These are phyloP conservation scores for Folsomia manolachei DNA, from an alignment of 2,888 invertebrate genomes.

Conservation along the genomic window DNA sequence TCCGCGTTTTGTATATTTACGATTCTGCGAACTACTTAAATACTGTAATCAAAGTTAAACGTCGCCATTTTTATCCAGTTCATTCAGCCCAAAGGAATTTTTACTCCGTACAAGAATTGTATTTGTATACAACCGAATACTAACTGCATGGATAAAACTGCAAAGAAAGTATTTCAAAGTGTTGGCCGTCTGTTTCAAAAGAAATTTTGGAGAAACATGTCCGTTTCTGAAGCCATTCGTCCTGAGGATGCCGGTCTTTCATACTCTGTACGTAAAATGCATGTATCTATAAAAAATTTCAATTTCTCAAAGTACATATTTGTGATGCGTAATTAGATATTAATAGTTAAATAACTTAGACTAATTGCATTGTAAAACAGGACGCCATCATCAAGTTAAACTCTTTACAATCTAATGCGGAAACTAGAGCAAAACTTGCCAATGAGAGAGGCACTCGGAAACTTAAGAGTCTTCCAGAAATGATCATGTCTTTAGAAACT, in stretches of 20 bases:
- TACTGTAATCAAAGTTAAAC: too few relatives aligned
- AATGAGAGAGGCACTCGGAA: constrained; percentile 24
- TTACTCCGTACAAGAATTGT: background rate
- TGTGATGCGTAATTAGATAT: background rate
- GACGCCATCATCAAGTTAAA: constrained; percentile 69
- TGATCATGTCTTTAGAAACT: constrained; percentile 53
- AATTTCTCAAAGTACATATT: background rate
- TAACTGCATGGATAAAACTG: background rate
- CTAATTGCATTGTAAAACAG: too few relatives aligned
- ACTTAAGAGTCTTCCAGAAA: constrained; percentile 34
- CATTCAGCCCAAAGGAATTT: background rate
- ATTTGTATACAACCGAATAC: background rate
- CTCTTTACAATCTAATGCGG: constrained; percentile 69
- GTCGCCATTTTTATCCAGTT: background rate
- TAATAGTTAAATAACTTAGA: background rate
- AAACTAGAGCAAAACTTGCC: constrained; percentile 59
- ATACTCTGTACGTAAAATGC: background rate
- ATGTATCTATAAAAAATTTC: too few relatives aligned
- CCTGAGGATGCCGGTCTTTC: background rate
- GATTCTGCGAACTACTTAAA: background rate
- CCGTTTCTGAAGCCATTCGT: background rate
- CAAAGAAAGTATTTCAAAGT: background rate
- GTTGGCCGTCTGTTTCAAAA: background rate
- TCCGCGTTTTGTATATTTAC: too few relatives aligned
- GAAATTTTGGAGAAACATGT: background rate